Evolutionary conservation across 2,888 invertebrate genomes (phyloP), one percentile per base, ranked within the genome.

Genomic region (Nesidiocoris tenuis): DNA sequence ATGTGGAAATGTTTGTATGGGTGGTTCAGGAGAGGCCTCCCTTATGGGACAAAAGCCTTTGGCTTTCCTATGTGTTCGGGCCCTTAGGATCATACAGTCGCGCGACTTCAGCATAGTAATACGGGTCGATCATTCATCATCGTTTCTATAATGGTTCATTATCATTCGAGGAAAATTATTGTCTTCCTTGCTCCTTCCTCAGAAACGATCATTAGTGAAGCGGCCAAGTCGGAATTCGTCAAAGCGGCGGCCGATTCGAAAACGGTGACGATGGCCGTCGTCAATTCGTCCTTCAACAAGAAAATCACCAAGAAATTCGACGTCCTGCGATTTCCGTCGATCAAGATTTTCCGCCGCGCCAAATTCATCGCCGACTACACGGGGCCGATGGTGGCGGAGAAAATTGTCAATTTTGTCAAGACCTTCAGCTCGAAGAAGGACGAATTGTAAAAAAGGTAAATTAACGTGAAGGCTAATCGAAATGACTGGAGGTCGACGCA

Each of bases 221-320:
- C 21, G 0, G 72, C 72, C n/a, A 72, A 61, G 54, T 7, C n/a
- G 3, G 72, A 72, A 19, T 61, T 72, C 63, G 19, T 61, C 3
- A 61, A 39, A 61, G 63, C 72, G 3, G 72, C 72, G 21, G 54
- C 1, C 9, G 23, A 61, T 16, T 17, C 55, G 2, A 72, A 72
- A 55, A 63, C 23, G 16, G 54, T 72, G n/a, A 61, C 54, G 0
- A 1, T 72, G 54, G 72, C 25, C 24, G 22, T 61, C 61, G 72
- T 72, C 72, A 24, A 72, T 21, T 72, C 72, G 17, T 72, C 72
- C 0, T 61, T 72, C 54, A 72, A 72, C 22, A 72, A 72, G 63
- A 63, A 61, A 63, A 72, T 72, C 72, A 72, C 72, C 39, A 72
- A 72, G n/a, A 39, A 61, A 21, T 72, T 56, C 63, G 72, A 61